Base-by-base conservation (phyloP, 2,888 invertebrate species). In the Catocala fraxini region DNA sequence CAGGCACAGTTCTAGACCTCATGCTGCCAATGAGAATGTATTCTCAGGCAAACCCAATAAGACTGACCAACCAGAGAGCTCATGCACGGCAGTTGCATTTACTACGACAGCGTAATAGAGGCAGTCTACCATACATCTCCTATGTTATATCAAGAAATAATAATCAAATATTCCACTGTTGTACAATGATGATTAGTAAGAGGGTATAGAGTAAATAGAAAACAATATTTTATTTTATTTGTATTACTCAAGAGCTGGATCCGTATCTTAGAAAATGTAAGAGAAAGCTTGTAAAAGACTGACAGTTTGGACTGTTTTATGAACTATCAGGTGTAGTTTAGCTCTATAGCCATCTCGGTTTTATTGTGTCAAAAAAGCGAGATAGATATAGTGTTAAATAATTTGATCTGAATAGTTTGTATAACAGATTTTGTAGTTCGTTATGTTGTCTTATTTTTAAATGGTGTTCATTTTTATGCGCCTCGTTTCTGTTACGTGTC, bases 261-360 rank as follows among this genome's bases (percentile, higher is more conserved):
- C 25, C 47, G 45, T 12, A 46, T 46, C 13, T 46, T 46, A 25
- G 15, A 45, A n/a, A 6, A 65, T 34, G 10, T 48, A 34, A 34
- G 48, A 6, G 33, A n/a, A 65, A 33, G 45, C 57, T 65, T 66
- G 42, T 51, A 61, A 45, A 68, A 71, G 58, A 71, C 71, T 70
- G 71, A 63, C 58, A 58, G 11, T 34, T 25, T 35, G 6, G 25
- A n/a, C 11, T 34, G 34, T 48, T 48, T 9, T 48, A 33, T n/a
- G n/a, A 34, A 48, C 33, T 34, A 5, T 47, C 10, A 10, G 15
- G 25, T 33, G 6, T 0, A 46, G 5, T 12, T 46, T 12, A 42
- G 42, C 13, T 13, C 10, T 47, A 25, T 47, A 10, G 5, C 13
- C 7, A 45, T 45, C 13, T 13, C 2, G 45, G 12, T 45, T 12